Percentiles rank a stretch among this genome's conserved stretches.
phyloP scores from a whole-genome alignment of 2,797 vertebrate species.

The Manis pentadactyla region DNA sequence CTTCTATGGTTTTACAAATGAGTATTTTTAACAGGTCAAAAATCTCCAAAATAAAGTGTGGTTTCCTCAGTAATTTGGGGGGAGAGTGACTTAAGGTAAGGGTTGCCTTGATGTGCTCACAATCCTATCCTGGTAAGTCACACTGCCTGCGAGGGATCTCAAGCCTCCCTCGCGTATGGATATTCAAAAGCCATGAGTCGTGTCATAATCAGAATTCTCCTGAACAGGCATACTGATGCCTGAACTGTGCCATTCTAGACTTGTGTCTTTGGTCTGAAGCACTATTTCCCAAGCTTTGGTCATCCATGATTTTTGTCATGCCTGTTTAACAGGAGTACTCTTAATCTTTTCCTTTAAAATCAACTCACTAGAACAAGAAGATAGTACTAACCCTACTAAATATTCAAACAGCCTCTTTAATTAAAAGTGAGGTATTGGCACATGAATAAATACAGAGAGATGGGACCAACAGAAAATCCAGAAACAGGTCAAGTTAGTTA shows the following conservation, averaged over 20 bases:
- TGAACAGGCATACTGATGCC: not conserved
- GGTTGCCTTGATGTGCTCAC: not conserved
- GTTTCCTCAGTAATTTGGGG: not conserved
- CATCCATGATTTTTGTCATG: not conserved
- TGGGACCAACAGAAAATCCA: not conserved
- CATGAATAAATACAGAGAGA: conserved; percentile 18
- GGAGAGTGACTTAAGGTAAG: not conserved
- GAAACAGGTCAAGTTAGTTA: conserved; percentile 26
- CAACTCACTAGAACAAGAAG: not conserved
- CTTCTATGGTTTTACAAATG: not conserved
- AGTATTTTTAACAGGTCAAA: not conserved
- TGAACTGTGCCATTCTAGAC: not conserved
- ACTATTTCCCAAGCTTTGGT: not conserved
- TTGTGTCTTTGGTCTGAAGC: not conserved
- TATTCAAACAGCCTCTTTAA: not conserved
- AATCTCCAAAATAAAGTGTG: not conserved
- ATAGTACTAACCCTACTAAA: not conserved
- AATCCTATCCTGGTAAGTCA: not conserved
- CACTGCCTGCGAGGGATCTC: not conserved
- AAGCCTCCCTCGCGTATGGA: not conserved
- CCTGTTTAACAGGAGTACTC: not conserved
- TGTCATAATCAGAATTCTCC: not conserved
- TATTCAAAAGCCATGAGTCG: not conserved
- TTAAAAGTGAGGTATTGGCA: not conserved
- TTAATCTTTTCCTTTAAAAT: conserved; percentile 12